Percentiles rank a stretch among this genome's conserved stretches.
Evolutionary conservation across 64 coral and sea anemone species (phyloP).

Genomic region (Dendronephthya gigantea): DNA sequence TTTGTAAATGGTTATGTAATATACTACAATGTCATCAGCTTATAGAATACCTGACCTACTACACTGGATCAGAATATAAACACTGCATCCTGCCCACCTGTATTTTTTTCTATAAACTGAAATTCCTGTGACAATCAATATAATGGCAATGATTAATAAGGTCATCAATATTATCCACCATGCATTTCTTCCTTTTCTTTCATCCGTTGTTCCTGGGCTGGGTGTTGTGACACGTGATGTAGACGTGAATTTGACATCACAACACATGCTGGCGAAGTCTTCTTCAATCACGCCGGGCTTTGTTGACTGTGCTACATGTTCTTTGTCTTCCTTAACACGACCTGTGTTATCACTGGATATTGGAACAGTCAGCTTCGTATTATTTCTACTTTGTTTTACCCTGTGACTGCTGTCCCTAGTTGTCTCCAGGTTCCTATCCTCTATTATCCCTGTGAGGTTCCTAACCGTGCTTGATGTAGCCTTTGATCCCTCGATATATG

Average conservation of each 20-base stretch:
- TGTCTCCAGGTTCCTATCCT: too few species aligned
- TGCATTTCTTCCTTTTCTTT: background rate
- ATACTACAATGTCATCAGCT: too few species aligned
- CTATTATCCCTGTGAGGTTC: too few species aligned
- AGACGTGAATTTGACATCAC: background rate
- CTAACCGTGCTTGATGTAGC: too few species aligned
- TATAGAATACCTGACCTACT: too few species aligned
- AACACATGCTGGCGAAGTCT: background rate
- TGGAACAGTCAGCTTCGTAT: background rate
- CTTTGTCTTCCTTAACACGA: background rate
- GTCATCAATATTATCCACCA: background rate
- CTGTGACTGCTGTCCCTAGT: background rate
- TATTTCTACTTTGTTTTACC: too few species aligned
- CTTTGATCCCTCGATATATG: too few species aligned
- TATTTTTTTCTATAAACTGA: background rate
- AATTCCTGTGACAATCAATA: background rate
- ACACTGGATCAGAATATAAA: too few species aligned
- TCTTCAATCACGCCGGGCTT: background rate
- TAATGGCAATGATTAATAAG: background rate
- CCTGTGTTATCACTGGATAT: background rate
- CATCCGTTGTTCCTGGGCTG: background rate
- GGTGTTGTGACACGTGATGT: background rate
- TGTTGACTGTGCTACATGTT: background rate
- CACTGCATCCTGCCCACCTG: too few species aligned
- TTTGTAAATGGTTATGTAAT: too few species aligned